Conservation (phyloP, 1,140 invertebrate species). For the Drosophila arawakana region DNA sequence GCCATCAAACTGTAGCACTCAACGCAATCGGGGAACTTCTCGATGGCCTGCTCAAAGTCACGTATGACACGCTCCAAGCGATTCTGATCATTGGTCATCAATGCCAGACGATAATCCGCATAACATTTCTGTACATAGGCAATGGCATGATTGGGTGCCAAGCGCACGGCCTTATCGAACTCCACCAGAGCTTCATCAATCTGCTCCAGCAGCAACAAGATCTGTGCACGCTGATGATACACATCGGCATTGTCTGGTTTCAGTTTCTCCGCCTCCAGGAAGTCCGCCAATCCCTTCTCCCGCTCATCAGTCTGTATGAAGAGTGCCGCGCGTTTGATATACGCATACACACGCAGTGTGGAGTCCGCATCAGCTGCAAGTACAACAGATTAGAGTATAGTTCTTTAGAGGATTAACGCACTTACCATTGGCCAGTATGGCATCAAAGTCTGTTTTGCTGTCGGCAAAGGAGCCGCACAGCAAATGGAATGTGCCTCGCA, state of each 20-base stretch:
- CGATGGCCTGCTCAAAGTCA: conserved; percentile 90
- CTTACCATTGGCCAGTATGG: conserved; percentile 86
- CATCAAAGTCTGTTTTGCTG: conserved; percentile 89
- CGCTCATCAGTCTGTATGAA: conserved; percentile 91
- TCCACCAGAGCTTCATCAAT: conserved; percentile 91
- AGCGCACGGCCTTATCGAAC: conserved; percentile 92
- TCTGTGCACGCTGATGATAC: conserved; percentile 91
- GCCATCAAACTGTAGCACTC: conserved; percentile 94
- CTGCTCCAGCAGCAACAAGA: conserved; percentile 92
- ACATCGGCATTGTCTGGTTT: conserved; percentile 93
- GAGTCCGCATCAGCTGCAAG: conserved; percentile 85
- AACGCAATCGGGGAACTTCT: conserved; percentile 92
- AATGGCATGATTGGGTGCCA: conserved; percentile 93
- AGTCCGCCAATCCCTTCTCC: conserved; percentile 91
- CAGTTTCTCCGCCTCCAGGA: conserved; percentile 90
- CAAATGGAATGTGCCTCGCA: conserved; percentile 93
- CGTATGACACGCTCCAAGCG: conserved; percentile 87
- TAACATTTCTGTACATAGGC: conserved; percentile 95
- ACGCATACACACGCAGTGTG: conserved; percentile 91
- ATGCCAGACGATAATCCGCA: conserved; percentile 90
- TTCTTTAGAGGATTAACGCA: not conserved
- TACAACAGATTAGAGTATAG: not conserved
- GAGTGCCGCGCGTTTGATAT: conserved; percentile 95
- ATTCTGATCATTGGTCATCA: conserved; percentile 85
- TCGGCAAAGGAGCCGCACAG: conserved; percentile 90